Percentiles rank a stretch among this genome's conserved stretches.
Evolutionary conservation across 2,888 invertebrate genomes (phyloP).

Genomic region (Meiosimyza decipiens): DNA sequence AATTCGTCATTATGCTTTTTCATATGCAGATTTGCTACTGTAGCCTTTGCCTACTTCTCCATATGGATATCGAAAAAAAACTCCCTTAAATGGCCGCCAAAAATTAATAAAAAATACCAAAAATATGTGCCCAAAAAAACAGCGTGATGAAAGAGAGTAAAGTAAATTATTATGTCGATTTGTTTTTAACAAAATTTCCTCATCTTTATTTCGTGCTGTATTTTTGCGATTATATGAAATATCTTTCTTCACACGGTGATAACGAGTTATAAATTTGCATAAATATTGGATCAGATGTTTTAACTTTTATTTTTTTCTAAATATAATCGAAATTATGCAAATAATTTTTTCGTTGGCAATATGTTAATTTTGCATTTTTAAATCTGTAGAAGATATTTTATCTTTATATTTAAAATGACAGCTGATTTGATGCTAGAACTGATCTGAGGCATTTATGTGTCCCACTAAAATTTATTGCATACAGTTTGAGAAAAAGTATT

Average conservation of each 20-base stretch:
- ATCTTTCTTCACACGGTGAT: not conserved
- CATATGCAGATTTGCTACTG: too few relatives aligned
- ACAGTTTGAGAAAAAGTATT: too few relatives aligned
- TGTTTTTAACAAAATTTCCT: not conserved
- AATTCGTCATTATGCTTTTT: too few relatives aligned
- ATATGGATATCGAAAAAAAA: not conserved
- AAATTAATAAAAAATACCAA: not conserved
- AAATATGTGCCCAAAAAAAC: not conserved
- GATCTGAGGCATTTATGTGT: too few relatives aligned
- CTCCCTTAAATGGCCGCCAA: not conserved
- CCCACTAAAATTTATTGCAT: too few relatives aligned
- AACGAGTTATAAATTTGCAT: slow-evolving; percentile 5
- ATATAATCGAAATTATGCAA: too few relatives aligned
- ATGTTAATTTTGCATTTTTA: too few relatives aligned
- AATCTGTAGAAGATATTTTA: too few relatives aligned
- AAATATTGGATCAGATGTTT: not conserved
- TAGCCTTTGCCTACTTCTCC: too few relatives aligned
- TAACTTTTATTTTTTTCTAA: not conserved
- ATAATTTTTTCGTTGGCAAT: too few relatives aligned
- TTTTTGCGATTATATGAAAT: not conserved
- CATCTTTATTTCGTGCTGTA: slow-evolving; percentile 1
- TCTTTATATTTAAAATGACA: too few relatives aligned
- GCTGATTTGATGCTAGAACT: too few relatives aligned
- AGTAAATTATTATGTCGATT: not conserved
- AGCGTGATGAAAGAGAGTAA: not conserved